Evolutionary conservation across 2,888 invertebrate genomes (phyloP), one percentile per base, ranked within the genome.

Genomic region (Cryptus armator): DNA sequence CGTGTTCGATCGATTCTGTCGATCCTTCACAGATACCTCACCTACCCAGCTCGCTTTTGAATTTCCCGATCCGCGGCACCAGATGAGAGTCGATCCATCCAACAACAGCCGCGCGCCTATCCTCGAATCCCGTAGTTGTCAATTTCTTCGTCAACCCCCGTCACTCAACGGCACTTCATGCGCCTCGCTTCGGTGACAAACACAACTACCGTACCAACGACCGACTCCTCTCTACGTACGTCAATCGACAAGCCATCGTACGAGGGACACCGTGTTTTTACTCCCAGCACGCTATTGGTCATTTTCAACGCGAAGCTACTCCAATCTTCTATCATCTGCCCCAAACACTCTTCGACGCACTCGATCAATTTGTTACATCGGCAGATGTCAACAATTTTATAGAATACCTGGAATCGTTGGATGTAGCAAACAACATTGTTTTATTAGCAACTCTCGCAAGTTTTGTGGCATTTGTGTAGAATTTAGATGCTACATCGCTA

Each of bases 91-190:
- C 75, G 70, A 79, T 82, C 82, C 48, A 76, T 82, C 75, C 75
- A 75, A 14, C 66, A 75, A 71, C 79, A 66, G 75, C 59, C 66
- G 24, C 14, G 2, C 66, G 72, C 75, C 79, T 37, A 37, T 37
- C 56, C 79, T 82, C 70, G 79, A 75, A 64, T 56, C 64, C 75
- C 74, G 70, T 44, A 70, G 79, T 82, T 85, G 75, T 85, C 82
- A 85, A 82, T 85, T 85, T 82, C 82, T 85, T 85, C 82, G 66
- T 82, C 85, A 76, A 76, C 79, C 76, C 37, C 48, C 82, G 82
- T 79, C 79, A 85, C 85, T 82, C 82, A 79, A 82, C 70, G 71
- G 59, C 82, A 79, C 82, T 85, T 74, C 56, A 79, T 74, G 19
- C 51, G 70, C 75, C 66, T 74, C 82, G 79, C 71, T 29, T 37